phyloP scores from a whole-genome alignment of 2,113 vertebrate genomes.

The Prunella fulvescens region DNA sequence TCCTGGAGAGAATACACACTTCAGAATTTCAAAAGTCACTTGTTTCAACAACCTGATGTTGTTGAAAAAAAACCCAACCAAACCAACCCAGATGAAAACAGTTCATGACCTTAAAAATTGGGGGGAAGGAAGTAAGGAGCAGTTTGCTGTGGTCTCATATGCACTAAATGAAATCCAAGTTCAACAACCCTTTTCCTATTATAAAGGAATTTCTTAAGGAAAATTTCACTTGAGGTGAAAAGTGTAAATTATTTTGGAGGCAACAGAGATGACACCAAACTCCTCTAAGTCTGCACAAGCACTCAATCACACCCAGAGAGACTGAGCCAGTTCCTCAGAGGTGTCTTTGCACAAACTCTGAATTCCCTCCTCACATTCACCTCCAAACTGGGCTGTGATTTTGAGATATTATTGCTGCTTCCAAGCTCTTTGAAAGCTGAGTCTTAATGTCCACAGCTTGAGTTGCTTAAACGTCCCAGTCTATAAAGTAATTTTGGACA shows the following conservation, averaged over 20 bases:
- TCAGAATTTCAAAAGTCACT: neutral
- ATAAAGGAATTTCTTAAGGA: neutral
- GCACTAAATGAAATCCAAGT: neutral
- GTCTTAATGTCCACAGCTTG: neutral
- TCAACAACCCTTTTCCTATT: neutral
- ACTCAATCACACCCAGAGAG: neutral
- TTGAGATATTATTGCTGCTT: neutral
- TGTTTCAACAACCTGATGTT: neutral
- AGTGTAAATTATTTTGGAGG: neutral
- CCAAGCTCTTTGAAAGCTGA: neutral
- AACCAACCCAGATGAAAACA: neutral
- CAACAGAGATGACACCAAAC: neutral
- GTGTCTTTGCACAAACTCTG: rapidly evolving
- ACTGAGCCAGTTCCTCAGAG: neutral
- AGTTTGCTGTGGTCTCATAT: neutral
- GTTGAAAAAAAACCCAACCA: neutral
- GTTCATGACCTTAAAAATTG: neutral
- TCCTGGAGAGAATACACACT: neutral
- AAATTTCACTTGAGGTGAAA: neutral
- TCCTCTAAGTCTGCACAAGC: neutral
- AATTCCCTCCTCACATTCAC: neutral
- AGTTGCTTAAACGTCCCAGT: neutral
- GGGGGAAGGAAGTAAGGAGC: neutral
- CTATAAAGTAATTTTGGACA: neutral
- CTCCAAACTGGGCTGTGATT: neutral